Percentiles rank a stretch among this genome's conserved stretches.
Evolutionary conservation across 2,888 invertebrate genomes (phyloP).

Genomic region (Notodonta ziczac): DNA sequence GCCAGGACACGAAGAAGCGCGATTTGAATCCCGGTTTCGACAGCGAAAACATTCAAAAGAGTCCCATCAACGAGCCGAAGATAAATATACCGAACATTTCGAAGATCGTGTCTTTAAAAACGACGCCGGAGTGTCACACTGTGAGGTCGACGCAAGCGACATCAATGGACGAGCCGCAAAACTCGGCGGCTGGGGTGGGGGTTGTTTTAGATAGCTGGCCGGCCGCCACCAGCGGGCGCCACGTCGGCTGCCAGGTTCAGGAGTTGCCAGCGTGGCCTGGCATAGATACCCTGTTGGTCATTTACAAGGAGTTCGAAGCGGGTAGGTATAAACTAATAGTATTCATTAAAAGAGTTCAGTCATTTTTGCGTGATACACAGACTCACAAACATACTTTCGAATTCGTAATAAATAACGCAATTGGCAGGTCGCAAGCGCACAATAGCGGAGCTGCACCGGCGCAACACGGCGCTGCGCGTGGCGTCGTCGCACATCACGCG

Average conservation of each 20-base stretch:
- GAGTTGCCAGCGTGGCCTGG: conserved; percentile 74
- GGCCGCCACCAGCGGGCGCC: conserved; percentile 35
- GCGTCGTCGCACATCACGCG: conserved; percentile 78
- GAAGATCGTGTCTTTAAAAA: conserved; percentile 70
- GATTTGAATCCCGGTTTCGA: conserved; percentile 74
- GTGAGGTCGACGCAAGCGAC: conserved; percentile 60
- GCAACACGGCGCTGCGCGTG: conserved; percentile 76
- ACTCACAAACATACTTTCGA: too few relatives aligned
- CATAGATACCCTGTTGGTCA: conserved; percentile 74
- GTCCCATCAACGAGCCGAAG: conserved; percentile 41
- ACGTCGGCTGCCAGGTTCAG: conserved; percentile 59
- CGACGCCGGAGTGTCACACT: conserved; percentile 47
- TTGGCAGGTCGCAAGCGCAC: conserved; percentile 77
- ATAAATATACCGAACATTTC: conserved; percentile 75
- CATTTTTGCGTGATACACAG: too few relatives aligned
- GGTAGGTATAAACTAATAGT: conserved; percentile 57
- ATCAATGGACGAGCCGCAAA: conserved; percentile 75
- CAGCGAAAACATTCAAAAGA: conserved; percentile 68
- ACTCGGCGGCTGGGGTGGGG: conserved; percentile 60
- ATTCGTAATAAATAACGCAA: too few relatives aligned
- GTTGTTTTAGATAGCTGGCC: conserved; percentile 9
- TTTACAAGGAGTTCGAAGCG: conserved; percentile 80
- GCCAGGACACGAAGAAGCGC: conserved; percentile 63
- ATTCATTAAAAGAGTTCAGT: too few relatives aligned
- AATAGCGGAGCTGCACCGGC: conserved; percentile 69